Conservation (phyloP, 2,797 vertebrate species). For the Halcyon badia region DNA sequence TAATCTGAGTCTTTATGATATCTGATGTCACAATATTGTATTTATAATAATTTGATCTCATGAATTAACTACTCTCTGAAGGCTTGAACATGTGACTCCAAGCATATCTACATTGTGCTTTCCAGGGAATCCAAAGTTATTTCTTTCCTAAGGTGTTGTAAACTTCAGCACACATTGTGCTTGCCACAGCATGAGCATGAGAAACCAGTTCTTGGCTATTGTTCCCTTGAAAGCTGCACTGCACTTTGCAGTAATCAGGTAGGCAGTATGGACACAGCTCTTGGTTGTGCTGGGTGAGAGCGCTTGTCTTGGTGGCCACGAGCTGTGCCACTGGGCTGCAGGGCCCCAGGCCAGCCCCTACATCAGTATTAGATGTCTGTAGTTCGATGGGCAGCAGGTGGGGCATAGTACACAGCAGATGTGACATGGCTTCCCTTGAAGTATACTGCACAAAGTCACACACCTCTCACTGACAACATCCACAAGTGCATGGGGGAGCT, state of each 20-base stretch:
- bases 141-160: not conserved
- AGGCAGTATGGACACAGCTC: fast-evolving
- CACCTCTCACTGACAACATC: not conserved
- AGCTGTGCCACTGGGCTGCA: fast-evolving
- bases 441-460: fast-evolving
- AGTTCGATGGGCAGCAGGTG: not conserved
- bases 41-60: not conserved
- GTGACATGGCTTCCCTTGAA: not conserved
- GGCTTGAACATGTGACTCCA: not conserved
- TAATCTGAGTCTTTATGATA: not conserved
- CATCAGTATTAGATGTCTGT: not conserved
- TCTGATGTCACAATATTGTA: not conserved
- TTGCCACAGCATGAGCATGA: not conserved
- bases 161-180: not conserved
- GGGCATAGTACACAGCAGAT: not conserved
- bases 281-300: not conserved
- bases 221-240: not conserved
- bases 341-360: not conserved
- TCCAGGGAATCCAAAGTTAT: not conserved
- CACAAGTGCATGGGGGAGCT: not conserved
- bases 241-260: not conserved
- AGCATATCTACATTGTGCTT: not conserved
- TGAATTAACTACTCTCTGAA: not conserved
- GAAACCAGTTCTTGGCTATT: not conserved
- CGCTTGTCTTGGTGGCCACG: not conserved